phyloP scores from a whole-genome alignment of 2,888 invertebrate genomes.

The Spisula solida region DNA sequence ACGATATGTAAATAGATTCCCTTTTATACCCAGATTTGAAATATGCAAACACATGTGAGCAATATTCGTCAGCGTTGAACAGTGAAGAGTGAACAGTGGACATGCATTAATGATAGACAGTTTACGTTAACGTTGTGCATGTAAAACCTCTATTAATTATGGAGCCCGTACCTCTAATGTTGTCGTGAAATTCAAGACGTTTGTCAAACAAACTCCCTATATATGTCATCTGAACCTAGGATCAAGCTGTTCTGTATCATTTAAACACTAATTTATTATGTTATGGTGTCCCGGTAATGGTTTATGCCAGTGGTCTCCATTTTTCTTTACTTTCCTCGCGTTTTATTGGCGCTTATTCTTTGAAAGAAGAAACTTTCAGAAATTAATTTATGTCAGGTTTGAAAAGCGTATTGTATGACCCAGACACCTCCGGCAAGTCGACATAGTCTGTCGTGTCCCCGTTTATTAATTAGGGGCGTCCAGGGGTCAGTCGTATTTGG shows the following conservation, averaged over 20 bases:
- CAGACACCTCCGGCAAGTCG: slow-evolving; percentile 38
- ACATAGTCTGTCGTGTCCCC: slow-evolving; percentile 42
- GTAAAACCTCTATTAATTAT: not conserved
- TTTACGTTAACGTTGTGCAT: not conserved
- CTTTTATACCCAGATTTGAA: not conserved
- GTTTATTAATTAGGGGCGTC: slow-evolving; percentile 56
- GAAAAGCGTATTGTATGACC: slow-evolving; percentile 48
- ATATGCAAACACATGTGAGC: not conserved
- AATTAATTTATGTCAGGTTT: slow-evolving; percentile 60
- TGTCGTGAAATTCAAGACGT: slow-evolving; percentile 7
- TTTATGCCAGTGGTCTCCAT: slow-evolving; percentile 30
- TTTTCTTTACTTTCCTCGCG: slow-evolving; percentile 12
- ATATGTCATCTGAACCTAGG: slow-evolving; percentile 33
- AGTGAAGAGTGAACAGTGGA: not conserved
- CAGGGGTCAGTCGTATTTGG: slow-evolving; percentile 49
- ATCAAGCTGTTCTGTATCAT: slow-evolving; percentile 39
- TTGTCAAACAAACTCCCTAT: slow-evolving; percentile 1
- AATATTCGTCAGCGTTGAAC: not conserved
- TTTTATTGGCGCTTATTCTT: slow-evolving; percentile 38
- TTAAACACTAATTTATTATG: slow-evolving; percentile 38
- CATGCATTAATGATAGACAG: not conserved
- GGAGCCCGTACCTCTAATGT: not conserved
- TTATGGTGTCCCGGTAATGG: slow-evolving; percentile 29
- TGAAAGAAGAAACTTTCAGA: slow-evolving; percentile 47
- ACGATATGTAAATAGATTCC: not conserved